Percentiles rank a stretch among this genome's conserved stretches.
phyloP scores from a whole-genome alignment of 1,140 invertebrate species.

The Branchinecta lynchi region DNA sequence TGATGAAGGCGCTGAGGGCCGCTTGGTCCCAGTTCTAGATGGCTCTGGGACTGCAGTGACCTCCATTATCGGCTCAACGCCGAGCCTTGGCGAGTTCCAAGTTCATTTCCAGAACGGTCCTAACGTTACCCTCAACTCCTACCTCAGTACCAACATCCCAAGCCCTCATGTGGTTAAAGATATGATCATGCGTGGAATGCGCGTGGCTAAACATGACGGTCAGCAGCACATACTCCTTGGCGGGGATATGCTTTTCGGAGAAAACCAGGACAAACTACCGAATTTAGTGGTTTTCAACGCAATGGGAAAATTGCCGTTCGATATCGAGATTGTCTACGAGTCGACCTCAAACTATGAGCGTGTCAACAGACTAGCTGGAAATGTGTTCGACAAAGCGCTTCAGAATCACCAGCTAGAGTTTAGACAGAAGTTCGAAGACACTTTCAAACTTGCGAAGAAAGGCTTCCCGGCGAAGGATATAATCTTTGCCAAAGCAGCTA shows the following conservation, averaged over 20 bases:
- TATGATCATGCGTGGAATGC: conserved; percentile 42
- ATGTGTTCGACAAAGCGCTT: conserved; percentile 45
- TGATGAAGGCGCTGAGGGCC: conserved; percentile 47
- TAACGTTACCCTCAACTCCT: conserved; percentile 50
- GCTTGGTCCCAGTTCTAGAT: conserved; percentile 40
- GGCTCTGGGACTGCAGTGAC: conserved; percentile 40
- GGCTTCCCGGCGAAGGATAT: conserved; percentile 52
- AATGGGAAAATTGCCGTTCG: conserved; percentile 59
- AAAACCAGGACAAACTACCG: conserved; percentile 31
- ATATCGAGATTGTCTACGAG: conserved; percentile 69
- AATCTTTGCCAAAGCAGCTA: conserved; percentile 62
- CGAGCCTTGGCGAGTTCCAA: conserved; percentile 59
- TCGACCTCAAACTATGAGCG: conserved; percentile 46
- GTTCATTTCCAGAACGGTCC: conserved; percentile 33
- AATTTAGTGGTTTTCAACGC: conserved; percentile 73
- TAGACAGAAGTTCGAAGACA: conserved; percentile 44
- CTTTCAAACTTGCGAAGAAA: conserved; percentile 50
- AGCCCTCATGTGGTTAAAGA: conserved; percentile 60
- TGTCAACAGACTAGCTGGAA: conserved; percentile 40
- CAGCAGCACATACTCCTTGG: conserved; percentile 32
- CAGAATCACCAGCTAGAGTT: conserved; percentile 34
- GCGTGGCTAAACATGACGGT: conserved; percentile 31
- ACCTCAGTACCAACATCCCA: conserved; percentile 49
- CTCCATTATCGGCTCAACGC: conserved; percentile 57
- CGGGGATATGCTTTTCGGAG: conserved; percentile 30